phyloP scores from a whole-genome alignment of 1,140 invertebrate species.

The Prorops nasuta region DNA sequence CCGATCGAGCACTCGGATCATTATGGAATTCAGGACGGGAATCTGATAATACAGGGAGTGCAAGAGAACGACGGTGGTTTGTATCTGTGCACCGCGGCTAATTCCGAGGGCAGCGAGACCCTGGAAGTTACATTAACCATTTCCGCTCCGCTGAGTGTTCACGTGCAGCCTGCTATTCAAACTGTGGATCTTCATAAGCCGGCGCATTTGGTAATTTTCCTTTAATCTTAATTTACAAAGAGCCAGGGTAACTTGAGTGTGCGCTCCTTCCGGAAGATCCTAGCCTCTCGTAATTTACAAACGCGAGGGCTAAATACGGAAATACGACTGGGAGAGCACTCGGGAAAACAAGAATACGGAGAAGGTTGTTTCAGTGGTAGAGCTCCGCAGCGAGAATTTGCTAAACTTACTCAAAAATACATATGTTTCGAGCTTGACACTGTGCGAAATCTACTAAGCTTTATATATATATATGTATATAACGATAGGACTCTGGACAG shows the following conservation, averaged over 20 bases:
- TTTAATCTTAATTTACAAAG: neutral
- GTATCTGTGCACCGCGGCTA: constrained; percentile 62
- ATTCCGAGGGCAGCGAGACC: constrained; percentile 61
- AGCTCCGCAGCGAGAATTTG: too few species aligned
- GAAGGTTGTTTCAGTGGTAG: too few species aligned
- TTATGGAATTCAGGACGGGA: constrained; percentile 56
- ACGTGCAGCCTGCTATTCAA: constrained; percentile 60
- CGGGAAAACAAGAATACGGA: too few species aligned
- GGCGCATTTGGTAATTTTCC: constrained; percentile 58
- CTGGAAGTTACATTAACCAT: constrained; percentile 59
- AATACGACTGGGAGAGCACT: neutral
- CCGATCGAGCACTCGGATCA: constrained; percentile 55
- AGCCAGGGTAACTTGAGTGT: too few species aligned
- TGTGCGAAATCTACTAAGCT: too few species aligned
- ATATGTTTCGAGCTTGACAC: too few species aligned
- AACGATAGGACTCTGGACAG: too few species aligned
- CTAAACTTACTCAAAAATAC: too few species aligned
- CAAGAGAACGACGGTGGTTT: constrained; percentile 55
- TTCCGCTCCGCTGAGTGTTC: constrained; percentile 57
- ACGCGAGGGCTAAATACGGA: too few species aligned
- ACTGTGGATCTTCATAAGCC: constrained; percentile 59
- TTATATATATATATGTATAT: too few species aligned
- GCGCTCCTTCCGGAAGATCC: too few species aligned
- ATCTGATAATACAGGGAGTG: constrained; percentile 57
- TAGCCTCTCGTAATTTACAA: too few species aligned